Percentiles rank a stretch among this genome's conserved stretches.
These are phyloP conservation scores for Hydrolagus affinis DNA, from an alignment of 2,113 vertebrate species.

Conservation along the genomic window DNA sequence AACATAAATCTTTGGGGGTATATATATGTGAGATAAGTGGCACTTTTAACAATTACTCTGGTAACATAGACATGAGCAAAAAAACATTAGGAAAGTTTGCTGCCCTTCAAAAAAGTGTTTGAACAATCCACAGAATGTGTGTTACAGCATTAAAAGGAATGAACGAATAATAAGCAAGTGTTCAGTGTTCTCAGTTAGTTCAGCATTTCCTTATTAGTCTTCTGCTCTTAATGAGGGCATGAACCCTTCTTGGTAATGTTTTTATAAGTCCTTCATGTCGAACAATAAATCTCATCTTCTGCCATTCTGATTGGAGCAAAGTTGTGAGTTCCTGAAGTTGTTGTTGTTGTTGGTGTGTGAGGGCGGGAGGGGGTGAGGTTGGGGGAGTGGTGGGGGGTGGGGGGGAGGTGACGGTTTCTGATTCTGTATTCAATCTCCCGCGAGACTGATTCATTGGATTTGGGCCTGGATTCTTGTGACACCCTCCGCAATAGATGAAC, in stretches of 20 bases:
- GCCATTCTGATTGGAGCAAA: not conserved
- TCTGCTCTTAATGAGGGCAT: not conserved
- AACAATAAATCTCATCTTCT: not conserved
- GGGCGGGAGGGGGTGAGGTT: no score
- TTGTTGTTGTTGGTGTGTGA: no score
- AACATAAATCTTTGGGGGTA: not conserved
- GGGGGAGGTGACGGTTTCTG: not conserved
- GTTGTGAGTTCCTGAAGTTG: not conserved
- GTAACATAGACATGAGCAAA: not conserved
- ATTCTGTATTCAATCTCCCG: not conserved
- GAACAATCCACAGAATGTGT: constrained; percentile 26
- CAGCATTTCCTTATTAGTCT: not conserved
- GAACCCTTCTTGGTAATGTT: not conserved
- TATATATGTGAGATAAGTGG: constrained; percentile 11
- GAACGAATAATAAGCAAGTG: constrained; percentile 3
- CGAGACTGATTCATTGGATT: not conserved
- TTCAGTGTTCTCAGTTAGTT: not conserved
- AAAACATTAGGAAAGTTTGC: constrained; percentile 19
- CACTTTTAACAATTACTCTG: not conserved
- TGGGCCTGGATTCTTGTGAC: not conserved
- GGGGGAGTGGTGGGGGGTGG: not conserved
- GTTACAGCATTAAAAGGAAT: constrained; percentile 24
- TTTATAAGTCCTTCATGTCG: not conserved
- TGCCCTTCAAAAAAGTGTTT: constrained; percentile 31
- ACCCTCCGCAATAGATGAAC: constrained; percentile 9